These are phyloP conservation scores for Pseudomyrmex dendroicus DNA, from an alignment of 1,140 invertebrate genomes.

Conservation along the genomic window DNA sequence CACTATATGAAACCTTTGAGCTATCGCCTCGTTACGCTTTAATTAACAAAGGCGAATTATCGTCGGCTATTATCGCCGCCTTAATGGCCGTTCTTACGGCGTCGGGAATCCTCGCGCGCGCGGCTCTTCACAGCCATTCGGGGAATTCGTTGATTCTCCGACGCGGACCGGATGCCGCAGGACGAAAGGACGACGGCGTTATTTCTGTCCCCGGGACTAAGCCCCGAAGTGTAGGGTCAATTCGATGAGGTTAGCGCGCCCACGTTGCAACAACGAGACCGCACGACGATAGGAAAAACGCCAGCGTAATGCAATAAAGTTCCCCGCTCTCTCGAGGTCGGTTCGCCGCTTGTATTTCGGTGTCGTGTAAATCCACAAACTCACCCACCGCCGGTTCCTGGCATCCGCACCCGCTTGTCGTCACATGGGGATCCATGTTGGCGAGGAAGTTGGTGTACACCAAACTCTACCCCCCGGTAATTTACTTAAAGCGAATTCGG, in stretches of 20 bases:
- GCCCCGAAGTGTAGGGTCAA: conserved; percentile 62
- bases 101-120: conserved; percentile 62
- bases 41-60: conserved; percentile 71
- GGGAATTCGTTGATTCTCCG: conserved; percentile 70
- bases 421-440: conserved; percentile 51
- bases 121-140: conserved; percentile 66
- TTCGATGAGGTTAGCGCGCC: conserved; percentile 40
- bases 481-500: conserved; percentile 79
- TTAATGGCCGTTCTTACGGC: conserved; percentile 70
- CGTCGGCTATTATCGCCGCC: conserved; percentile 64
- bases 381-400: conserved; percentile 5
- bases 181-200: conserved; percentile 23
- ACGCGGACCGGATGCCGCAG: conserved; percentile 41
- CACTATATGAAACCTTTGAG: conserved; percentile 53
- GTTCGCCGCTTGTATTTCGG: conserved; percentile 61
- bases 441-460: conserved; percentile 23
- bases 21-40: conserved; percentile 63
- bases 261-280: conserved; percentile 52
- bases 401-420: conserved; percentile 10
- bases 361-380: conserved; percentile 78
- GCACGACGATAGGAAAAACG: conserved; percentile 78
- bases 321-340: conserved; percentile 39
- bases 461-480: conserved; percentile 71
- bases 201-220: conserved; percentile 36
- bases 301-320: conserved; percentile 82